Evolutionary conservation across 2,888 invertebrate species (phyloP), one percentile per base, ranked within the genome.

Genomic region (Glaucopsyche alexis): DNA sequence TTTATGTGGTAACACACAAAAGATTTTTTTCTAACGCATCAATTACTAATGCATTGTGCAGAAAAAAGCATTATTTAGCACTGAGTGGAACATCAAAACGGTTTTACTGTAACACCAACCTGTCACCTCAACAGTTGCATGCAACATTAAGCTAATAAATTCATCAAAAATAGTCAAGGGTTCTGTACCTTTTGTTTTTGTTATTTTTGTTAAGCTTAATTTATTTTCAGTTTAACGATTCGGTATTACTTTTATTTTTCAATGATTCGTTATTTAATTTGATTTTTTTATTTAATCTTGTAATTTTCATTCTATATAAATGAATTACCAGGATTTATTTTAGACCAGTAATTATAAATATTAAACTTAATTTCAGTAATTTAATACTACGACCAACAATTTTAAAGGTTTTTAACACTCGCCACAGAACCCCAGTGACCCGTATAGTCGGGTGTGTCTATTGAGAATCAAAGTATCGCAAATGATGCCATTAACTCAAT

Each of bases 401-500:
- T 1, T 42, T 1, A 60, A 60, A 60, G 16, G 60, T 7, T 60
- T 29, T 60, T 60, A 13, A 13, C 11, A 29, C 14, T 60, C 60
- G 13, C 47, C 11, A 50, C 11, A 47, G 73, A 72, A 73, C 67
- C 71, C 75, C 65, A 74, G 75, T 74, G 49, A 40, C 50, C 70
- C 64, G 70, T 71, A 74, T 74, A 78, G 82, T 79, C 80, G 84
- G 79, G 80, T 78, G 80, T 81, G 82, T 81, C 85, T 84, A 85
- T 87, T 83, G 87, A 82, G 82, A 79, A 80, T 81, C 80, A 78
- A 82, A 87, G 85, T 85, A 85, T 85, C 83, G 84, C 88, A 88
- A 91, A 91, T 91, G 87, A 88, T 86, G 85, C 87, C 88, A 91
- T 92, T 92, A 91, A 83, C 83, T 86, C 86, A 86, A 87, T 89